Percentiles rank a stretch among this genome's conserved stretches.
Evolutionary conservation across 2,113 vertebrate species (phyloP).

Genomic region (Equus przewalskii): DNA sequence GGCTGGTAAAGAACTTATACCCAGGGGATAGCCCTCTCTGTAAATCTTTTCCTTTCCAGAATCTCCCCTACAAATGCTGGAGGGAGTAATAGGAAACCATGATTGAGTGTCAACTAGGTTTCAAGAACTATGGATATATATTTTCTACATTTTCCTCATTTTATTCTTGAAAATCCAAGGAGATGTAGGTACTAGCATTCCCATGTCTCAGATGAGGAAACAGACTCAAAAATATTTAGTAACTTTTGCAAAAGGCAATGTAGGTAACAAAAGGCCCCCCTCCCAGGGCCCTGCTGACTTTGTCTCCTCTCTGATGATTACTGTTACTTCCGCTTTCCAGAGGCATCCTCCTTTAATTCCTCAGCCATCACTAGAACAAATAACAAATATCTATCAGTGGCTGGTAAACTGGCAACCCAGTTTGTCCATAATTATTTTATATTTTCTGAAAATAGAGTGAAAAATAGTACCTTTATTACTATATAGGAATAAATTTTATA

Average conservation of each 20-base stretch:
- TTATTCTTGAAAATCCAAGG: background rate
- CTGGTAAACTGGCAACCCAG: background rate
- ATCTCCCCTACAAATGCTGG: background rate
- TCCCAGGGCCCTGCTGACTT: background rate
- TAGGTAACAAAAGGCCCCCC: background rate
- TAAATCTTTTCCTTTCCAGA: background rate
- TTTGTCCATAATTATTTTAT: background rate
- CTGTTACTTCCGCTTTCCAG: background rate
- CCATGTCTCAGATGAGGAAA: background rate
- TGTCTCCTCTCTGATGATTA: background rate
- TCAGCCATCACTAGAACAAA: background rate
- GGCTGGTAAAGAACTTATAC: background rate
- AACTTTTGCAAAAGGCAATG: background rate
- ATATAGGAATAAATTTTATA: background rate
- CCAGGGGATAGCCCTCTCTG: background rate
- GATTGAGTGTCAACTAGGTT: background rate
- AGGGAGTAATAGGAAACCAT: background rate
- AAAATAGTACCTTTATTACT: background rate
- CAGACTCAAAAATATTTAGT: background rate
- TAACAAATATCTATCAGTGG: background rate
- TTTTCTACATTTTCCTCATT: background rate
- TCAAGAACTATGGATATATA: background rate
- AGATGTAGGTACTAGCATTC: background rate
- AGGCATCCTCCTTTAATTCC: background rate
- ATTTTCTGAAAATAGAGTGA: background rate